A percentile compares a stretch with the other conserved stretches of the same genome.
Evolutionary conservation across 2,113 vertebrate species (phyloP).

Genomic region (Rousettus leschenaultii): DNA sequence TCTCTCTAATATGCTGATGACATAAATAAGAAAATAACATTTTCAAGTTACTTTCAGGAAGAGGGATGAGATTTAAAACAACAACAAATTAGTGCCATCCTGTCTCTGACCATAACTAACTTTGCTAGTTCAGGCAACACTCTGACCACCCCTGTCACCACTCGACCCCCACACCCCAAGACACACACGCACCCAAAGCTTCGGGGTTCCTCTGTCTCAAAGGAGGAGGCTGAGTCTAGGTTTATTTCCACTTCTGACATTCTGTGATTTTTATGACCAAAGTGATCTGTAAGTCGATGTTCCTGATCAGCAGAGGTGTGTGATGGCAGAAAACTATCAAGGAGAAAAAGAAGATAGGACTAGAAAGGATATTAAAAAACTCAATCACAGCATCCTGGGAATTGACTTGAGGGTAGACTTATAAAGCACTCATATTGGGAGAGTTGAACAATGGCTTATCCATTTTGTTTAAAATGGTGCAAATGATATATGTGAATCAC

Average conservation of each 20-base stretch:
- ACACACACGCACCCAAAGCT: background rate
- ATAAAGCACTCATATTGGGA: background rate
- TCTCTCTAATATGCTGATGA: background rate
- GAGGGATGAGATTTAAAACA: background rate
- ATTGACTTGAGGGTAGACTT: background rate
- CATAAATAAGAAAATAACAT: background rate
- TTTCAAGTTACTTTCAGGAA: background rate
- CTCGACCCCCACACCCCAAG: too few relatives aligned
- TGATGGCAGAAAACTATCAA: background rate
- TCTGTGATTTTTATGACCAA: background rate
- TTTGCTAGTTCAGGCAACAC: background rate
- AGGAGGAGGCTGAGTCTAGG: background rate
- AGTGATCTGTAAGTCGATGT: background rate
- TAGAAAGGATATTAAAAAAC: background rate
- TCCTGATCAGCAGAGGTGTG: background rate
- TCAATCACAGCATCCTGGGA: background rate
- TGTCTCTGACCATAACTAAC: background rate
- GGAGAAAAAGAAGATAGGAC: background rate
- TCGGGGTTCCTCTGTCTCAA: background rate
- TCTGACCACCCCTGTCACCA: fast-evolving
- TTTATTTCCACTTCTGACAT: background rate
- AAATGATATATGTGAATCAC: background rate
- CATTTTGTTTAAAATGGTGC: background rate
- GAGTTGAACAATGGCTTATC: background rate
- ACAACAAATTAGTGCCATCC: background rate